phyloP scores from a whole-genome alignment of 2,797 vertebrate species.

The Rallus crepitans region DNA sequence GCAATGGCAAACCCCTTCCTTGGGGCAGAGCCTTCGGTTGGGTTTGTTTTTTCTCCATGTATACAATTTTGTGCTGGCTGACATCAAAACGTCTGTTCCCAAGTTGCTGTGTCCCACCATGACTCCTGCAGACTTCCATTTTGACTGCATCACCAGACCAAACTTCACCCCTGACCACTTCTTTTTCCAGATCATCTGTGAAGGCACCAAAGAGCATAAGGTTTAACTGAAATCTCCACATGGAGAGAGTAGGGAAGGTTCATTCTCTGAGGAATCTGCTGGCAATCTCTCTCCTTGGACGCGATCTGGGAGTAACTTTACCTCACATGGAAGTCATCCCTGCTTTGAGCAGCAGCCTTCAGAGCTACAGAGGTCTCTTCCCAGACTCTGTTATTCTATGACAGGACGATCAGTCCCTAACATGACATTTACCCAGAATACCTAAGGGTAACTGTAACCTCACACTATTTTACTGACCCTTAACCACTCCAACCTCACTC shows the following conservation, averaged over 20 bases:
- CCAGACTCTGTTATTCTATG: background rate
- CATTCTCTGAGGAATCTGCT: background rate
- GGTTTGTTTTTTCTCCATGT: fast-evolving
- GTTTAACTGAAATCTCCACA: background rate
- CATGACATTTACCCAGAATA: background rate
- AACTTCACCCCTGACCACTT: background rate
- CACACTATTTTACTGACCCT: background rate
- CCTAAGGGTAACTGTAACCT: background rate
- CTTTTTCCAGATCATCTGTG: background rate
- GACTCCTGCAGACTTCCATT: background rate
- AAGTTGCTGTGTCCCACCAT: background rate
- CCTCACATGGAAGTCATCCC: fast-evolving
- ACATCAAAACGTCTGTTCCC: background rate
- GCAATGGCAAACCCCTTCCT: background rate
- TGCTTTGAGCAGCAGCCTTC: background rate
- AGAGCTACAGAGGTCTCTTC: background rate
- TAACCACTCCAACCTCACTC: background rate
- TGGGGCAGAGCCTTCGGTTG: background rate
- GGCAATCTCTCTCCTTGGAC: background rate
- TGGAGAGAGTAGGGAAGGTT: background rate
- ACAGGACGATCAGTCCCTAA: background rate
- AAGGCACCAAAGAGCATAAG: background rate
- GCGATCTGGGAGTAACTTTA: background rate
- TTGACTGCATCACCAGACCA: background rate
- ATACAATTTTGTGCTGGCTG: background rate